Evolutionary conservation across 2,113 vertebrate species (phyloP).

Genomic region (Sterrhoptilus dennistouni): DNA sequence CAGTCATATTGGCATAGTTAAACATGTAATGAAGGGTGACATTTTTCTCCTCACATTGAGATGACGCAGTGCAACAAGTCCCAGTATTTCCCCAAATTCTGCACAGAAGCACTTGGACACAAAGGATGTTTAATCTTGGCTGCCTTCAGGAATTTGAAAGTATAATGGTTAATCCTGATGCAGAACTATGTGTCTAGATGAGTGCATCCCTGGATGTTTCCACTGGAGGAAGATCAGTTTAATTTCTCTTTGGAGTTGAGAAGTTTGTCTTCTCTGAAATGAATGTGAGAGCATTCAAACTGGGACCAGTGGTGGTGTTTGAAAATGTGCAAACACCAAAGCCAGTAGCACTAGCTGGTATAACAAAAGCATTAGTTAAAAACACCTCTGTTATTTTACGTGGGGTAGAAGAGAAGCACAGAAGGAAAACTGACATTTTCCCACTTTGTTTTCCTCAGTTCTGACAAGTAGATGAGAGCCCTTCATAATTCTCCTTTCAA

Average conservation of each 20-base stretch:
- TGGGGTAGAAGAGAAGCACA: background rate
- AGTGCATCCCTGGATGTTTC: background rate
- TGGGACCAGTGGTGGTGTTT: background rate
- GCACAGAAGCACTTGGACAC: background rate
- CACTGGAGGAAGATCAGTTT: background rate
- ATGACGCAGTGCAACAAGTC: background rate
- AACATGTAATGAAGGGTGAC: background rate
- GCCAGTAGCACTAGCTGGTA: background rate
- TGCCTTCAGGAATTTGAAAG: background rate
- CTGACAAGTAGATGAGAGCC: background rate
- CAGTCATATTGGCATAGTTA: background rate
- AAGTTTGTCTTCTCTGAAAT: background rate
- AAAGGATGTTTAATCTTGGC: background rate
- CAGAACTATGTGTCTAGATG: background rate
- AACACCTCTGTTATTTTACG: background rate
- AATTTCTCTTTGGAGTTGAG: background rate
- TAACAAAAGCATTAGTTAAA: background rate
- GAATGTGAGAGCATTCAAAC: background rate
- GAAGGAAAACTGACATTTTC: background rate
- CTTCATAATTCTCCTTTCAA: constrained; percentile 44
- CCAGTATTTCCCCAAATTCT: background rate
- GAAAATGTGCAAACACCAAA: background rate
- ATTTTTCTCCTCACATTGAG: background rate
- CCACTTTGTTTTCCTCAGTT: background rate
- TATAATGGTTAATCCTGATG: background rate